Base-by-base conservation (phyloP, 2,113 vertebrate genomes). In the Epinephelus fuscoguttatus region DNA sequence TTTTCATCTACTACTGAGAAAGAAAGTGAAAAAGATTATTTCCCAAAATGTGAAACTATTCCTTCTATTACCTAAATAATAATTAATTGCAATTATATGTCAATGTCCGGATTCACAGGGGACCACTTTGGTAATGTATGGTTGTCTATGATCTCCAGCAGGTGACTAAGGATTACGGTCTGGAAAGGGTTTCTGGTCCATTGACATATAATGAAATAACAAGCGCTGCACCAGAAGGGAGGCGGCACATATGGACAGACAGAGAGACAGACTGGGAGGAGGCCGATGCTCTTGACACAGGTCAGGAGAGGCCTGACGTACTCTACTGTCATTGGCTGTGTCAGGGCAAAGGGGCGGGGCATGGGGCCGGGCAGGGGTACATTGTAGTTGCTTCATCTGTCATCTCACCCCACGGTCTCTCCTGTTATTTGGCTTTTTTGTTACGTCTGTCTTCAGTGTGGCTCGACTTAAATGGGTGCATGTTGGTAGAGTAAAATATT, bases 141-240 rank as follows among this genome's bases (percentile, higher is more conserved):
- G 6, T 84, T 94, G 87, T 93, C 85, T 94, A 86, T 94, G 88
- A 89, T 94, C 91, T 93, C 85, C 86, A 87, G 91, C 93, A 95
- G 95, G 94, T 94, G 91, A 89, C 92, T 89, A 94, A 94, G 94
- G 93, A 95, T 95, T 94, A 94, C 84, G 86, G 92, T 92, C 89
- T 94, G 93, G 88, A 90, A 92, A 94, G 87, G 84, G 92, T 94
- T 91, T 95, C 94, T 92, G 92, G 91, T 91, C 93, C 93, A 90
- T 94, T 96, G 93, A 94, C 92, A 91, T 95, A 94, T 94, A 94
- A 94, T 94, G 92, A 94, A 91, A 94, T 92, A 88, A 92, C 75
- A 87, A 92, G 90, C 82, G 75, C 92, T 88, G 92, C 92, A 93
- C 86, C 95, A 86, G 91, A 94, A 91, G 92, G 88, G 91, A 93